A percentile compares a stretch with the other conserved stretches of the same genome.
Conservation (phyloP, 2,888 invertebrate species). For the Tenodera sinensis region DNA sequence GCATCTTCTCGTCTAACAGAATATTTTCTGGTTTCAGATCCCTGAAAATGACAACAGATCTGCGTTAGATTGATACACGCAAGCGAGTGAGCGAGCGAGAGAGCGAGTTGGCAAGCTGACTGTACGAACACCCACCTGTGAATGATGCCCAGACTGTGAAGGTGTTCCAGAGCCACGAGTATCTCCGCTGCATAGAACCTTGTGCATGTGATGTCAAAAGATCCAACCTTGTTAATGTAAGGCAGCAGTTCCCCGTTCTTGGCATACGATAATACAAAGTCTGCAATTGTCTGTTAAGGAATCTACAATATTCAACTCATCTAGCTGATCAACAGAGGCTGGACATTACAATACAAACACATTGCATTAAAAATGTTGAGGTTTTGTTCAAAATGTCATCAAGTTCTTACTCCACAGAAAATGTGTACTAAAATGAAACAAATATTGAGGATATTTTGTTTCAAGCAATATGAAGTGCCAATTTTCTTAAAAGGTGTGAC, state of each 20-base stretch:
- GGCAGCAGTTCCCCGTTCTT: constrained; percentile 91
- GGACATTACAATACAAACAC: too few relatives aligned
- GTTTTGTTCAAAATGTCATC: too few relatives aligned
- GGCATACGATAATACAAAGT: constrained; percentile 93
- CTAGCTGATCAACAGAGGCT: too few relatives aligned
- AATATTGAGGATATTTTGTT: too few relatives aligned
- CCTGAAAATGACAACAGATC: constrained; percentile 26
- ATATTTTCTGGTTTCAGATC: constrained; percentile 99
- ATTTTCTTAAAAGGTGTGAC: too few relatives aligned
- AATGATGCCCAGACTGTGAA: constrained; percentile 83
- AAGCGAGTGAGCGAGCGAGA: too few relatives aligned
- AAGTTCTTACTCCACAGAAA: too few relatives aligned
- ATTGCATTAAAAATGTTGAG: too few relatives aligned
- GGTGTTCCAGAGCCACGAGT: constrained; percentile 83
- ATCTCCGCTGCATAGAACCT: constrained; percentile 95
- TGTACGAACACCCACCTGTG: constrained; percentile 60
- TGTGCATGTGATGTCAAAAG: constrained; percentile 84
- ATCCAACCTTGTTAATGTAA: constrained; percentile 85
- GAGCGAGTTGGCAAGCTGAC: too few relatives aligned
- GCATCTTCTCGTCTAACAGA: constrained; percentile 90
- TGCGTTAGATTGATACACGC: too few relatives aligned
- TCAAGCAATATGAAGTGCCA: too few relatives aligned
- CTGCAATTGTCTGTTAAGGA: constrained; percentile 40
- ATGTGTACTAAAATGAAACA: too few relatives aligned
- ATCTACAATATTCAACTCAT: neutral